Evolutionary conservation across 2,888 invertebrate genomes (phyloP).

Genomic region (Pachydiplax longipennis): DNA sequence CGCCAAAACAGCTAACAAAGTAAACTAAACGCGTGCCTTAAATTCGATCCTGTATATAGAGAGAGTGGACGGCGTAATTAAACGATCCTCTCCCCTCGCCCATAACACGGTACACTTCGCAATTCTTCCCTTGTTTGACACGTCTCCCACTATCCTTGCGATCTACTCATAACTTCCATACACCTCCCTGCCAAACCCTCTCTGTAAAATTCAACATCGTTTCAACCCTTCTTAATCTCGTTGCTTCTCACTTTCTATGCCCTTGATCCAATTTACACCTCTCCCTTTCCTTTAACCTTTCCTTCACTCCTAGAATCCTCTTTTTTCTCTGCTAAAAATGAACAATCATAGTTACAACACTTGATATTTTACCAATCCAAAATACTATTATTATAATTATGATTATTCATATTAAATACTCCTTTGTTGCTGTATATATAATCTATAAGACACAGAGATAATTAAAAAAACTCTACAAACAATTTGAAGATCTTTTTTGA

Average conservation of each 20-base stretch:
- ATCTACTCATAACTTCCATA: background rate
- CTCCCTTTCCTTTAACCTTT: background rate
- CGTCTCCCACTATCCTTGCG: background rate
- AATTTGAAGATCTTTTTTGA: too few relatives aligned
- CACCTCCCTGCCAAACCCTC: background rate
- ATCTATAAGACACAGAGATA: too few relatives aligned
- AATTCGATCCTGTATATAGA: background rate
- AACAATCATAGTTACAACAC: too few relatives aligned
- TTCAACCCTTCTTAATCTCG: background rate
- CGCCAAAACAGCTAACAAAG: background rate
- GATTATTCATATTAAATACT: too few relatives aligned
- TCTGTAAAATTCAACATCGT: background rate
- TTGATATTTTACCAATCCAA: too few relatives aligned
- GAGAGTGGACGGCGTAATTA: background rate
- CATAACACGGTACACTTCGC: background rate
- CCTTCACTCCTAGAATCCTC: background rate
- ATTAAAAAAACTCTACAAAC: too few relatives aligned
- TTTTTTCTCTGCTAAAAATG: background rate
- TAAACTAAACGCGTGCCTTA: background rate
- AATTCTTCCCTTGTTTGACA: constrained; percentile 1
- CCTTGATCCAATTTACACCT: background rate
- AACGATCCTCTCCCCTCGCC: background rate
- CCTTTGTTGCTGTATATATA: too few relatives aligned
- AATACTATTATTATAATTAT: too few relatives aligned
- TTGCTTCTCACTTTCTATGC: background rate